A percentile compares a stretch with the other conserved stretches of the same genome.
These are phyloP conservation scores for Gobiocypris rarus DNA, from an alignment of 2,113 vertebrate species.

Conservation along the genomic window DNA sequence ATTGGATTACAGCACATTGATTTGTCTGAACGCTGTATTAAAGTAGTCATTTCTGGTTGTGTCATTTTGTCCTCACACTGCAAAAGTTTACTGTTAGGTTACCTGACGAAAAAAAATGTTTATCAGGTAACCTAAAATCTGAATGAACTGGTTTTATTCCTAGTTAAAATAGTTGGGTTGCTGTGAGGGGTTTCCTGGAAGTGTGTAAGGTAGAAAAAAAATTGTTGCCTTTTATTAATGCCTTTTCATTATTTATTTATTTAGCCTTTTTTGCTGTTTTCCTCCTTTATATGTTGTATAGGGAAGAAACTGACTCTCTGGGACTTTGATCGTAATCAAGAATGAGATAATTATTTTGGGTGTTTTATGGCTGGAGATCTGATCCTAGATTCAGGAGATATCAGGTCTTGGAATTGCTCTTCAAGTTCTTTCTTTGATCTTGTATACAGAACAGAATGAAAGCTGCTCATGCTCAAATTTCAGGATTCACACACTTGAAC, in stretches of 20 bases:
- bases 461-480: not conserved
- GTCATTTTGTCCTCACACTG: not conserved
- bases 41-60: not conserved
- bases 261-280: not conserved
- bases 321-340: not conserved
- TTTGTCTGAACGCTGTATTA: not conserved
- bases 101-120: not conserved
- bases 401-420: not conserved
- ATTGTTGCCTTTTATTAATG: too few species aligned
- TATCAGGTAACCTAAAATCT: not conserved
- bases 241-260: too few species aligned
- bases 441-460: not conserved
- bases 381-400: not conserved
- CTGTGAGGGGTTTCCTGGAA: too few species aligned
- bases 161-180: not conserved
- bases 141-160: not conserved
- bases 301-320: not conserved
- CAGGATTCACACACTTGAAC: not conserved
- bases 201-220: too few species aligned
- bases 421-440: slow-evolving; percentile 13
- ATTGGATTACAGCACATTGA: not conserved
- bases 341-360: not conserved
- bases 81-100: too few species aligned
- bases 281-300: not conserved
- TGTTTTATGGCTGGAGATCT: not conserved